These are phyloP conservation scores for Semaprochilodus insignis DNA, from an alignment of 2,797 vertebrate species.

Conservation along the genomic window DNA sequence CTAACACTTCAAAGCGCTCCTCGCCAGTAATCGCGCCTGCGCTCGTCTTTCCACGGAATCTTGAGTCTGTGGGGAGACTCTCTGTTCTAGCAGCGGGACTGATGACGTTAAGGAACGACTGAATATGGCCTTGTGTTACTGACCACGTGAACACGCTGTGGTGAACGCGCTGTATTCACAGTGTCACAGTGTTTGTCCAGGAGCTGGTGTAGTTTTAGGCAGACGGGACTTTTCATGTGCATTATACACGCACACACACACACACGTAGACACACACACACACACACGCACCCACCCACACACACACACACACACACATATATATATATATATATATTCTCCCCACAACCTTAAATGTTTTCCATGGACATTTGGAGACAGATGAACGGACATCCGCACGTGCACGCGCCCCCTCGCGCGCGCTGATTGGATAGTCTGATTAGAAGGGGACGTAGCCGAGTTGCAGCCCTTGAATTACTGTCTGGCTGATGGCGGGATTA, in stretches of 20 bases:
- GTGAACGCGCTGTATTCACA: background rate
- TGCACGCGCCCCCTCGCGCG: background rate
- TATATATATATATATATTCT: too few relatives aligned
- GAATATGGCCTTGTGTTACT: background rate
- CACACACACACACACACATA: background rate
- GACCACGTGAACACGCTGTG: background rate
- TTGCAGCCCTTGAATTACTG: background rate
- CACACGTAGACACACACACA: background rate
- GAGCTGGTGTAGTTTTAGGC: too few relatives aligned
- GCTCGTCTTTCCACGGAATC: background rate
- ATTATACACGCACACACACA: background rate
- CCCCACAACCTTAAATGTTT: too few relatives aligned
- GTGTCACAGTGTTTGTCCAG: background rate
- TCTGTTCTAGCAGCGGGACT: background rate
- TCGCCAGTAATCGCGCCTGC: background rate
- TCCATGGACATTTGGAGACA: too few relatives aligned
- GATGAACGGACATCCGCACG: too few relatives aligned
- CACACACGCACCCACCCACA: background rate
- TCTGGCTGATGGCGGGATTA: constrained; percentile 6
- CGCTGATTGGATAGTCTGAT: constrained; percentile 4
- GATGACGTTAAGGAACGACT: constrained; percentile 13
- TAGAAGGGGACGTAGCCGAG: background rate
- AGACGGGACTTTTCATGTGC: background rate
- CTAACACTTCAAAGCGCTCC: constrained; percentile 5
- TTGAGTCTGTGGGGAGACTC: background rate